phyloP scores from a whole-genome alignment of 2,113 vertebrate genomes.

The Tetrao urogallus region DNA sequence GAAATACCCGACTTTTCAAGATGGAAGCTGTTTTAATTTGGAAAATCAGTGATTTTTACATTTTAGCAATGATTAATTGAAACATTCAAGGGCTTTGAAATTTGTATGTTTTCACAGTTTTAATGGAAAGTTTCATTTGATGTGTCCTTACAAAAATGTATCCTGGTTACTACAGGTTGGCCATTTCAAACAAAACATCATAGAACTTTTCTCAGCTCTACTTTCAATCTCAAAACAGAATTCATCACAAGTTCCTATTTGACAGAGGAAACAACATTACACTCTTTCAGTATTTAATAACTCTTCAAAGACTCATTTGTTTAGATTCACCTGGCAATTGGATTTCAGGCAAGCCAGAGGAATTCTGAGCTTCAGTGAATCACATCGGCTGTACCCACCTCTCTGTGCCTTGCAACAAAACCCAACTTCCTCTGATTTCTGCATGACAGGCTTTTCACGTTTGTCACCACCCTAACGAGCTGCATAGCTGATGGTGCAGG shows the following conservation, averaged over 20 bases:
- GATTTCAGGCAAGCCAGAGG: background rate
- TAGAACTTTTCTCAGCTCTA: background rate
- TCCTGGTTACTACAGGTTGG: background rate
- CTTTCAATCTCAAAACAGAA: background rate
- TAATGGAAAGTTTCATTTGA: background rate
- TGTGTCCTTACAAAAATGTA: background rate
- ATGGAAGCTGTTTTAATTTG: background rate
- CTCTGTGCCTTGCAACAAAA: background rate
- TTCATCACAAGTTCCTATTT: background rate
- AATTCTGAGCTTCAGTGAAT: background rate
- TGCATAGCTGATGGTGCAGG: rapidly evolving
- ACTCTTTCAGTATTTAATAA: background rate
- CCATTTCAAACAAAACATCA: background rate
- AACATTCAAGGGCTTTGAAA: background rate
- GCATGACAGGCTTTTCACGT: background rate
- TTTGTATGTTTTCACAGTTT: background rate
- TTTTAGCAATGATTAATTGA: background rate
- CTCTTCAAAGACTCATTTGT: background rate
- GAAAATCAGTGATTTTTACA: background rate
- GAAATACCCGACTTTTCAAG: background rate
- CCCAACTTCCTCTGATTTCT: background rate
- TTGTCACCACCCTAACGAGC: background rate
- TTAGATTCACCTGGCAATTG: background rate
- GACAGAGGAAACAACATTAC: background rate
- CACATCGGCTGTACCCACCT: background rate